Percentiles rank a stretch among this genome's conserved stretches.
phyloP scores from a whole-genome alignment of 1,140 invertebrate genomes.

The Drosophila subobscura region DNA sequence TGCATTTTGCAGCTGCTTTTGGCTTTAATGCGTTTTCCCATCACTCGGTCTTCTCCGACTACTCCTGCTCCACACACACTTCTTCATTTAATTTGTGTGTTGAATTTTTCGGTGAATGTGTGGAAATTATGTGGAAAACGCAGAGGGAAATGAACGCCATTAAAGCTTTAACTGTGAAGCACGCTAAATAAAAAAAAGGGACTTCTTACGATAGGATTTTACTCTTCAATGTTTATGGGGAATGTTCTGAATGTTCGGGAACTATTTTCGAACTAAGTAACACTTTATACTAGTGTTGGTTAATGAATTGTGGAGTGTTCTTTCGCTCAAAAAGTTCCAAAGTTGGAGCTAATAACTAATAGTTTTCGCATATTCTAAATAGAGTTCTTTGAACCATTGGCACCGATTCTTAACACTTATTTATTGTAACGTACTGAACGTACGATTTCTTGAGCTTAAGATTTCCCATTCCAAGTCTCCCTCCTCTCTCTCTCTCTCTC shows the following conservation, averaged over 20 bases:
- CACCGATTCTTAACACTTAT: too few relatives aligned
- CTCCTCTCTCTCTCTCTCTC: not conserved
- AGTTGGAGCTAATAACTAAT: too few relatives aligned
- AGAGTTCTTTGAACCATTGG: too few relatives aligned
- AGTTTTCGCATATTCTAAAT: too few relatives aligned
- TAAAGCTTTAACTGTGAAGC: constrained; percentile 11
- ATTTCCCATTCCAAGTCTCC: not conserved
- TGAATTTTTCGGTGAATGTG: constrained; percentile 7
- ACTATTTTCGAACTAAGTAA: too few relatives aligned
- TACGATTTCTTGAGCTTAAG: too few relatives aligned
- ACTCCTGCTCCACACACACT: not conserved
- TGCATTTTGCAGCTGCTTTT: constrained; percentile 42
- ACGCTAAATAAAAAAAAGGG: too few relatives aligned
- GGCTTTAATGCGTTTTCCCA: constrained; percentile 43
- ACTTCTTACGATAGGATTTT: not conserved
- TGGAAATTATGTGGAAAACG: constrained; percentile 12
- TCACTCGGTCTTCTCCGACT: not conserved
- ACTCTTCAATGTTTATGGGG: not conserved
- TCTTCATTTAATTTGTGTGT: not conserved
- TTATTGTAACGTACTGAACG: too few relatives aligned
- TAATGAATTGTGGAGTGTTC: too few relatives aligned
- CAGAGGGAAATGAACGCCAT: not conserved
- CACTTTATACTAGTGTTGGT: too few relatives aligned
- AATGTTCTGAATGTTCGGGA: too few relatives aligned
- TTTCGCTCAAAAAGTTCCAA: too few relatives aligned